phyloP scores from a whole-genome alignment of 2,113 vertebrate species.

The Neogobius melanostomus region DNA sequence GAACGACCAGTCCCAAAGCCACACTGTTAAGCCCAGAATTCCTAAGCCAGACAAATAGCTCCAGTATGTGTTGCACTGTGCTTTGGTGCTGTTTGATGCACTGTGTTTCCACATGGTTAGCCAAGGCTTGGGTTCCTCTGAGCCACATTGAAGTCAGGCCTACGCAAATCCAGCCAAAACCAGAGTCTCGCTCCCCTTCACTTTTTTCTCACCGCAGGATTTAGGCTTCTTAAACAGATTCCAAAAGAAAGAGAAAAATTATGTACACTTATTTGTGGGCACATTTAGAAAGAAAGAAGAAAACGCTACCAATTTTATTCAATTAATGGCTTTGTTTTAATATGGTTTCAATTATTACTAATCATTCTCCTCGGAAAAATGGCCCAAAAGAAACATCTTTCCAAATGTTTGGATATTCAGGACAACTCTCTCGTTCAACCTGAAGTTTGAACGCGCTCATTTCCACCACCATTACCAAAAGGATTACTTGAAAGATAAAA shows the following conservation, averaged over 20 bases:
- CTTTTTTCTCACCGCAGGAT: conserved; percentile 53
- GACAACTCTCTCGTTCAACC: conserved; percentile 60
- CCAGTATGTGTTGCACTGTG: conserved; percentile 40
- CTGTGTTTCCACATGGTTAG: conserved; percentile 62
- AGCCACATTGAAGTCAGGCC: conserved; percentile 63
- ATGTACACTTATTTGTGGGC: conserved; percentile 73
- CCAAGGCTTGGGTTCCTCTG: conserved; percentile 56
- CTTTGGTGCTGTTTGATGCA: conserved; percentile 57
- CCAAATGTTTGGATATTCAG: conserved; percentile 67
- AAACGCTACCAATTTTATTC: conserved; percentile 71
- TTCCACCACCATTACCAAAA: conserved; percentile 56
- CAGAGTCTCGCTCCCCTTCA: conserved; percentile 56
- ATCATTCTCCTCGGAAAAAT: conserved; percentile 40
- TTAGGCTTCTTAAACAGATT: conserved; percentile 52
- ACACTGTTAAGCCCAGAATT: conserved; percentile 39
- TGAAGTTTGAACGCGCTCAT: conserved; percentile 58
- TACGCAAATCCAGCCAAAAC: conserved; percentile 62
- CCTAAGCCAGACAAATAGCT: conserved; percentile 43
- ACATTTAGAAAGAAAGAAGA: conserved; percentile 63
- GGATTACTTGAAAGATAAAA: conserved; percentile 53
- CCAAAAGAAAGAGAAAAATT: conserved; percentile 51
- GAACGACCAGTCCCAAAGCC: conserved; percentile 34
- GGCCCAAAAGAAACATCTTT: conserved; percentile 36
- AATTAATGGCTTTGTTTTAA: conserved; percentile 75
- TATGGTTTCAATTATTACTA: conserved; percentile 71